Conservation (phyloP, 2,113 vertebrate species). For the Siniperca knerii region DNA sequence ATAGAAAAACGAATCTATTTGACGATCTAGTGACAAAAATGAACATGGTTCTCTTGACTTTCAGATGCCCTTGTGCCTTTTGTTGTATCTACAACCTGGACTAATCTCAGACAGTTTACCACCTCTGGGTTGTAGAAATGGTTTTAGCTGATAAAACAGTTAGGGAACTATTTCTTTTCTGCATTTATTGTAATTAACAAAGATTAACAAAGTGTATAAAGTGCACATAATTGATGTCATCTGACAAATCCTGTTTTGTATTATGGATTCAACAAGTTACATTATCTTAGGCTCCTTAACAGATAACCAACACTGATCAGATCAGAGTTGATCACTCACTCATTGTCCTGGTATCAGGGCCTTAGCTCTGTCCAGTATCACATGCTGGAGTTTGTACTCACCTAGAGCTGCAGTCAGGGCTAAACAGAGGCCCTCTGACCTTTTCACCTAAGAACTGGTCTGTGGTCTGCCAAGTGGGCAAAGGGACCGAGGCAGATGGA, state of each 20-base stretch:
- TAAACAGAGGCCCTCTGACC: slow-evolving; percentile 57
- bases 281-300: neutral
- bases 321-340: slow-evolving; percentile 19
- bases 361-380: slow-evolving; percentile 30
- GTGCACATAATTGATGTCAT: slow-evolving; percentile 1
- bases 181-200: neutral
- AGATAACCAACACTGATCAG: slow-evolving; percentile 20
- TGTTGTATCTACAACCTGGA: neutral
- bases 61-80: slow-evolving; percentile 28
- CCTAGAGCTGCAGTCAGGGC: slow-evolving; percentile 57
- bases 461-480: slow-evolving; percentile 44
- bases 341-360: slow-evolving; percentile 37
- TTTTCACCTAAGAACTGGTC: slow-evolving; percentile 62
- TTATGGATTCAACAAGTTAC: slow-evolving; percentile 6
- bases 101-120: neutral
- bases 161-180: neutral
- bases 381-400: slow-evolving; percentile 56
- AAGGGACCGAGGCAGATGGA: slow-evolving; percentile 15
- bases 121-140: neutral
- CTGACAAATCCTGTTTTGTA: neutral
- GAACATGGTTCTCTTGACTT: neutral
- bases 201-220: neutral
- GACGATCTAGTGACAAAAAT: neutral
- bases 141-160: neutral
- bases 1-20: neutral